phyloP scores from a whole-genome alignment of 1,140 invertebrate species.

The Papilio machaon region DNA sequence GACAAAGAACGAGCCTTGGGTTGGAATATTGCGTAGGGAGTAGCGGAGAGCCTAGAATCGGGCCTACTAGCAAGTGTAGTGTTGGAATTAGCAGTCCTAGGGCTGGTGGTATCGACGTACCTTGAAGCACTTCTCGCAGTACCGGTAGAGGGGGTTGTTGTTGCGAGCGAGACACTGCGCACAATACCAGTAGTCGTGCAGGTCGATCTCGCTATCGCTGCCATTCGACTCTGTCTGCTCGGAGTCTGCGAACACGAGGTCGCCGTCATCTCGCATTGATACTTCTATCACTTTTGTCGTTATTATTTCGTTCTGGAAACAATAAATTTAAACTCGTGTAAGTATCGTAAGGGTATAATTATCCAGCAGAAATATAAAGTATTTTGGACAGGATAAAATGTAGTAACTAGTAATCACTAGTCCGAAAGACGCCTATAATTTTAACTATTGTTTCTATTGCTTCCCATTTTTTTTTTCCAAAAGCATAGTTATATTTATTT shows the following conservation, averaged over 20 bases:
- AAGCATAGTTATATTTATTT: background rate
- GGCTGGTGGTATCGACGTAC: background rate
- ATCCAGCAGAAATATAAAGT: background rate
- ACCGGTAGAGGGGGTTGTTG: constrained; percentile 85
- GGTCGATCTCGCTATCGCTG: constrained; percentile 82
- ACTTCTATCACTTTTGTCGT: constrained; percentile 69
- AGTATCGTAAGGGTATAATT: no score
- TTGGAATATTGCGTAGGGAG: background rate
- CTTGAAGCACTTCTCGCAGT: constrained; percentile 84
- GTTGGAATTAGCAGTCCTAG: background rate
- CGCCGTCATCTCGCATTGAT: constrained; percentile 65
- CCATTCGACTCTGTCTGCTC: constrained; percentile 78
- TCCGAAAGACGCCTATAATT: no score
- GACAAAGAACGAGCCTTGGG: background rate
- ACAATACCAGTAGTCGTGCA: constrained; percentile 84
- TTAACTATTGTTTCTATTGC: no score
- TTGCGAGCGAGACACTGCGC: constrained; percentile 83
- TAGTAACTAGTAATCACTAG: no score
- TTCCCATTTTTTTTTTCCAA: no score
- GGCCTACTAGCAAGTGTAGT: no score
- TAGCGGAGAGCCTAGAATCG: background rate
- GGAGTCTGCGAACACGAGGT: constrained; percentile 79
- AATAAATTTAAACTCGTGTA: background rate
- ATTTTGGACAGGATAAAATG: no score
- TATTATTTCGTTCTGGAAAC: constrained; percentile 73